Base-by-base conservation (phyloP, 1,140 invertebrate genomes). In the Drosophila orena region DNA sequence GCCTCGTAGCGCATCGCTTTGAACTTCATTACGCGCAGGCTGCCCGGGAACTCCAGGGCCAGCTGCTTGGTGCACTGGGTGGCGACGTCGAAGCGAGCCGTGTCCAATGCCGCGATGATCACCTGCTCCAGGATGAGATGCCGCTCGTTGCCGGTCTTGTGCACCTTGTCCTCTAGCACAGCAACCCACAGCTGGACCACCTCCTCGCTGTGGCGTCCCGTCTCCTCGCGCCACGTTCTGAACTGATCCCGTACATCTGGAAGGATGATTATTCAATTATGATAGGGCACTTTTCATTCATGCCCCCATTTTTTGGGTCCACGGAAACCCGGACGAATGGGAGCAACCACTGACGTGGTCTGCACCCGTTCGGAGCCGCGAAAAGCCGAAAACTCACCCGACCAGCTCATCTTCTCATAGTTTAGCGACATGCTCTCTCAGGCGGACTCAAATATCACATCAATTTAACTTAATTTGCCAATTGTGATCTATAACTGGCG, bases 101-200 rank as follows among this genome's bases (percentile, higher is more conserved):
- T 96, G 91, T 99, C 99, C 55, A 99, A 93, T 0, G 98, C 97
- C 50, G 98, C 98, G 65, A 99, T 94, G 77, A 96, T 97, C 15
- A 99, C 97, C 95, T 99, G 98, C 92, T 99, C 98, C 81, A 97
- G 93, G 40, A 98, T 95, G n/a, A 92, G 68, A 47, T 92, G 90
- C 2, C 97, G 95, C 94, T 99, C 98, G 94, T 98, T 98, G 58
- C 97, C 98, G 47, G 99, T 94, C 92, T 97, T 97, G 68, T 96
- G 93, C 22, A 96, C 92, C 91, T 96, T 95, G 46, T 94, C 93
- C 84, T 94, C 94, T n/a, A 99, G 91, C 40, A 96, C 93, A 5
- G 94, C 93, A 70, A 97, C 95, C 97, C 97, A 99, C 54, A 99
- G 91, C 72, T 97, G 95, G 1, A 99, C 94, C 1, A 99, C 95